These are phyloP conservation scores for Drosophila bocki DNA, from an alignment of 1,140 invertebrate species.

Conservation along the genomic window DNA sequence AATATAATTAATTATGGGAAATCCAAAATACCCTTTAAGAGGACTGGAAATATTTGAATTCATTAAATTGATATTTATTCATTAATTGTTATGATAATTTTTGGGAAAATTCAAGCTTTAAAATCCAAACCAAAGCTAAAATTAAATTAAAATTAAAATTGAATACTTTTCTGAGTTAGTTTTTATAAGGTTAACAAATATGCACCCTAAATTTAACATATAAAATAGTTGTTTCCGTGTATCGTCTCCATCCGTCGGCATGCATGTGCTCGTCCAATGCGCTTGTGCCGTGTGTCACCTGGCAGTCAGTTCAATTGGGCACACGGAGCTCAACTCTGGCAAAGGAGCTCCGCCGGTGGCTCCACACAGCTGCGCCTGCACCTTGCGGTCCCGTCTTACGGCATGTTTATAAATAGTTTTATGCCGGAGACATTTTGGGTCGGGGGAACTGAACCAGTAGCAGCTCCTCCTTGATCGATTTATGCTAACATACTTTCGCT, in stretches of 20 bases:
- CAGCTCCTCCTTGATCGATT: slow-evolving; percentile 65
- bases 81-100: too few species aligned
- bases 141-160: too few species aligned
- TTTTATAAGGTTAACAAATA: too few species aligned
- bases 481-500: slow-evolving; percentile 82
- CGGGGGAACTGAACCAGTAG: slow-evolving; percentile 21
- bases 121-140: too few species aligned
- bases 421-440: slow-evolving; percentile 43
- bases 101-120: too few species aligned
- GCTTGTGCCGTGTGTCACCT: slow-evolving; percentile 54
- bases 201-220: too few species aligned
- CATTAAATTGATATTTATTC: too few species aligned
- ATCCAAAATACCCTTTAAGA: too few species aligned
- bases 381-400: slow-evolving; percentile 53
- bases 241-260: slow-evolving; percentile 4
- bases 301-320: slow-evolving; percentile 71
- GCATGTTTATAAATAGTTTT: slow-evolving; percentile 73
- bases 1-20: too few species aligned
- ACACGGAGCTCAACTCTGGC: slow-evolving; percentile 47
- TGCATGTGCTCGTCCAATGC: slow-evolving; percentile 52
- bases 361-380: slow-evolving; percentile 25
- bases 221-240: background rate
- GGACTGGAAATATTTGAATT: too few species aligned
- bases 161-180: too few species aligned
- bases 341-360: slow-evolving; percentile 41